Percentiles rank a stretch among this genome's conserved stretches.
Evolutionary conservation across 2,113 vertebrate genomes (phyloP).

Genomic region (Notothenia coriiceps): DNA sequence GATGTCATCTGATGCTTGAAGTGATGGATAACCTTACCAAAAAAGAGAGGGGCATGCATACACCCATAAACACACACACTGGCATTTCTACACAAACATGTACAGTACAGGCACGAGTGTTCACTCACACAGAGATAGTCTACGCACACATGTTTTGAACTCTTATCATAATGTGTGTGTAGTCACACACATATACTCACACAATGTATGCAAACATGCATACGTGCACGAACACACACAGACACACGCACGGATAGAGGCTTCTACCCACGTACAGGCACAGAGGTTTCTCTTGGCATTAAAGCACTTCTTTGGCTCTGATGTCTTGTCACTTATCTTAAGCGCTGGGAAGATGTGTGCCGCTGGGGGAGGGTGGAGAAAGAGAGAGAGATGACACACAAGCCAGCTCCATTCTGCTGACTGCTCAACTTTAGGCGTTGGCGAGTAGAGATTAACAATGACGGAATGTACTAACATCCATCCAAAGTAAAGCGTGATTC

Average conservation of each 20-base stretch:
- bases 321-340: conserved; percentile 84
- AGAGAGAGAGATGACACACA: conserved; percentile 69
- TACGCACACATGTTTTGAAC: conserved; percentile 28
- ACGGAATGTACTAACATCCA: conserved; percentile 70
- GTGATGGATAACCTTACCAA: conserved; percentile 75
- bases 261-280: conserved; percentile 61
- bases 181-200: not conserved
- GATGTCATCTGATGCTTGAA: conserved; percentile 73
- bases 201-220: not conserved
- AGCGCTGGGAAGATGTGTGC: conserved; percentile 74
- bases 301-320: conserved; percentile 76
- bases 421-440: conserved; percentile 75
- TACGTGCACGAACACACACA: not conserved
- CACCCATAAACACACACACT: not conserved
- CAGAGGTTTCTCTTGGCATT: conserved; percentile 75
- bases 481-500: conserved; percentile 55
- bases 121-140: not conserved
- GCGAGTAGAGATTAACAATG: conserved; percentile 73
- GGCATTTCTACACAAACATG: conserved; percentile 38
- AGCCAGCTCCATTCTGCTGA: conserved; percentile 76
- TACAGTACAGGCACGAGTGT: conserved; percentile 25
- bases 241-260: conserved; percentile 23
- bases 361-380: conserved; percentile 52
- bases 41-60: conserved; percentile 8
- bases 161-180: conserved; percentile 18